Evolutionary conservation across 2,888 invertebrate genomes (phyloP).

Genomic region (Limnephilus rhombicus): DNA sequence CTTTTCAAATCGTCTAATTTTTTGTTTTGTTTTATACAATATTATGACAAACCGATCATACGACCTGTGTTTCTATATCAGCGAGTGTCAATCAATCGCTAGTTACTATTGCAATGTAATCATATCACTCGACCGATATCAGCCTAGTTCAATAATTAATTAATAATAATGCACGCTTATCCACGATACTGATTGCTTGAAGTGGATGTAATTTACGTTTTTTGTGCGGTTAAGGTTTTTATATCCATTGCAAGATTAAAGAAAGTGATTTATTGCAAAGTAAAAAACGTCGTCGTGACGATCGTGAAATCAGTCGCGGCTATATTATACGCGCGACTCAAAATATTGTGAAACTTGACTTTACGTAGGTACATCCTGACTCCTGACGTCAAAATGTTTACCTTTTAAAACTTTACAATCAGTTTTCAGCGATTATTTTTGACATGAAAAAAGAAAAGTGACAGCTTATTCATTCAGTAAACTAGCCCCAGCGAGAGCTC

Average conservation of each 20-base stretch:
- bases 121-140: background rate
- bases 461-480: background rate
- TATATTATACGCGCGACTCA: background rate
- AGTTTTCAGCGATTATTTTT: background rate
- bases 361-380: too few relatives aligned
- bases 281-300: background rate
- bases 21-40: background rate
- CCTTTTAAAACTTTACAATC: background rate
- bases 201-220: background rate
- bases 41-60: background rate
- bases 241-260: background rate
- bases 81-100: background rate
- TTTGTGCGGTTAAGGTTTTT: background rate
- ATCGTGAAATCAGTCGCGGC: background rate
- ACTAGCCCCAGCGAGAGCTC: too few relatives aligned
- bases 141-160: background rate
- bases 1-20: background rate
- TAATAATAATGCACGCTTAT: background rate
- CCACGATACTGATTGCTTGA: background rate
- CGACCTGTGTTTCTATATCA: background rate
- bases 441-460: background rate
- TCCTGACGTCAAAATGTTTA: background rate
- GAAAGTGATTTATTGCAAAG: background rate
- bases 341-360: background rate
- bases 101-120: background rate